These are phyloP conservation scores for Lacanobia oleracea DNA, from an alignment of 2,888 invertebrate species.

Conservation along the genomic window DNA sequence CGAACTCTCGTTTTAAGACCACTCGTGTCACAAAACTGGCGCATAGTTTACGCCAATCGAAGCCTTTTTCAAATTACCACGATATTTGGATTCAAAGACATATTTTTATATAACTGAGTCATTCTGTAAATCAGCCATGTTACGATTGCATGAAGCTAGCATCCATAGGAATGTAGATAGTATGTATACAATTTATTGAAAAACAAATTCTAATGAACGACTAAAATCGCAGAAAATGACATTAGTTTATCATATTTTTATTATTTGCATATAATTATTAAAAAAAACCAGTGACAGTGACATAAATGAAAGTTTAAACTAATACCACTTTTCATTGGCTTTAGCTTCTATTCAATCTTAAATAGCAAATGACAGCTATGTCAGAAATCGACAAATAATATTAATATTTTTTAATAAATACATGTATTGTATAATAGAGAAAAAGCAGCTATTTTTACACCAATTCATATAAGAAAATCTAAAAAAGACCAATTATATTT, in stretches of 20 bases:
- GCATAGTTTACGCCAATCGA: background rate
- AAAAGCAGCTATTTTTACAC: slow-evolving; percentile 7
- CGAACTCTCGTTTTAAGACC: background rate
- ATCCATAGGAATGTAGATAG: slow-evolving; percentile 51
- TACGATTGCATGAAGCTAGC: slow-evolving; percentile 37
- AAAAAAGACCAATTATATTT: background rate
- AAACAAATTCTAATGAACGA: slow-evolving; percentile 6
- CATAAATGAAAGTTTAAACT: background rate
- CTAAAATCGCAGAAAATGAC: slow-evolving; percentile 20
- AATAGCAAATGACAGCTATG: background rate
- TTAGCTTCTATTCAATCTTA: slow-evolving; percentile 4
- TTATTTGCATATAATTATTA: background rate
- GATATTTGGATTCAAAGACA: background rate
- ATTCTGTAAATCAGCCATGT: slow-evolving; percentile 38
- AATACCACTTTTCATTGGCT: slow-evolving; percentile 41
- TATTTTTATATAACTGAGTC: background rate
- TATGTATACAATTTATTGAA: slow-evolving; percentile 37
- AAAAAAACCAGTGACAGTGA: slow-evolving; percentile 1
- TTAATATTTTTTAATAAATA: background rate
- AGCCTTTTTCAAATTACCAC: background rate
- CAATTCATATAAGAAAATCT: background rate
- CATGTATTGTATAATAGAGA: background rate
- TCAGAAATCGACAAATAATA: background rate
- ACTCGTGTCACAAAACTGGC: background rate
- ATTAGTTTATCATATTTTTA: slow-evolving; percentile 1